Evolutionary conservation across 2,888 invertebrate genomes (phyloP).

Genomic region (Priocnemis perturbator): DNA sequence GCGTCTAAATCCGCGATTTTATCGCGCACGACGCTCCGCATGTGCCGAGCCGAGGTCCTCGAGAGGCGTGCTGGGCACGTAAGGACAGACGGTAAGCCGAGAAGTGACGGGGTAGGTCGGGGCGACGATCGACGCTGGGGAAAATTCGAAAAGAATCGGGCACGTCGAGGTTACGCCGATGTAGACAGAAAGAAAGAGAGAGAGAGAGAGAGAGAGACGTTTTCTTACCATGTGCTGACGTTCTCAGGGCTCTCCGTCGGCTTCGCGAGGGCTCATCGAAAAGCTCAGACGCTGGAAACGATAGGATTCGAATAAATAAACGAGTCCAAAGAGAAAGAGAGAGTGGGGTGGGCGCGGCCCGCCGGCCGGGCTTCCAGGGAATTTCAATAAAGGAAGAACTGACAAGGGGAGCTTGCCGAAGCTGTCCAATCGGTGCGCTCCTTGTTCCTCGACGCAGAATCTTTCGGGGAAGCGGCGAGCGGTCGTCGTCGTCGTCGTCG

Average conservation of each 20-base stretch:
- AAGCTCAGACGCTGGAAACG: slow-evolving; percentile 31
- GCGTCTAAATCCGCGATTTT: no score
- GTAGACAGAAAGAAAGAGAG: background rate
- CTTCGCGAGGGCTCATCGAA: slow-evolving; percentile 33
- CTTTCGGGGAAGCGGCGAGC: no score
- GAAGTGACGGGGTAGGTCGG: background rate
- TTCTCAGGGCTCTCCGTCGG: slow-evolving; percentile 36
- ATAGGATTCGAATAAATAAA: slow-evolving; percentile 36
- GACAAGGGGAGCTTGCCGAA: background rate
- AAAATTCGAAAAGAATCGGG: slow-evolving; percentile 3
- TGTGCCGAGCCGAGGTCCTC: no score
- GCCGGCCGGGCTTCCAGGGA: background rate
- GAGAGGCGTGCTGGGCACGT: no score
- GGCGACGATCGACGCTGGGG: background rate
- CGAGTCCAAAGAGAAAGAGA: background rate
- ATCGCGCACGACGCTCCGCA: no score
- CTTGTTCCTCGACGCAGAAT: no score
- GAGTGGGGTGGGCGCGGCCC: background rate
- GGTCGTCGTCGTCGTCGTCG: no score
- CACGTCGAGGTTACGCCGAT: background rate
- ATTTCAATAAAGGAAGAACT: slow-evolving; percentile 15
- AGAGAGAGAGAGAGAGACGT: slow-evolving; percentile 13
- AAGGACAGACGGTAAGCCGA: slow-evolving; percentile 3
- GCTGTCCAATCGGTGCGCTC: no score
- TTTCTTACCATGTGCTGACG: slow-evolving; percentile 41